Conservation (phyloP, 1,140 invertebrate species). For the Drosophila arizonae region DNA sequence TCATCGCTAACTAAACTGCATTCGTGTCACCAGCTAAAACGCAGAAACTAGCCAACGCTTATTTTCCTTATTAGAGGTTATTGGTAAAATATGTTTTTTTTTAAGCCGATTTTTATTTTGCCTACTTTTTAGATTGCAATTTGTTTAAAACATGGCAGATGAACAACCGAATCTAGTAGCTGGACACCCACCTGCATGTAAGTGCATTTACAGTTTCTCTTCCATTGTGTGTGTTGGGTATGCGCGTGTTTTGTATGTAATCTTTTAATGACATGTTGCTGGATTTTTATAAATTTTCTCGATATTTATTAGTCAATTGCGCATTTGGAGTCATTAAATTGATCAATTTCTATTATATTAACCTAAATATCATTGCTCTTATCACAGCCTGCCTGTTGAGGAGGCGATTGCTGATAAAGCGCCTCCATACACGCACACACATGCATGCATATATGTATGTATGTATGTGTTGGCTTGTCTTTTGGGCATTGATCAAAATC, state of each 20-base stretch:
- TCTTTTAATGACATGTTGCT: slow-evolving; percentile 28
- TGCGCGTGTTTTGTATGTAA: neutral
- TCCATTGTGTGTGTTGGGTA: slow-evolving; percentile 10
- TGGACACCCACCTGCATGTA: slow-evolving; percentile 94
- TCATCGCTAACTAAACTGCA: slow-evolving; percentile 41
- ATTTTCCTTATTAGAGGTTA: slow-evolving; percentile 24
- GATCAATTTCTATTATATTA: slow-evolving; percentile 32
- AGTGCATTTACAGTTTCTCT: slow-evolving; percentile 50
- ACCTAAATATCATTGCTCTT: slow-evolving; percentile 38
- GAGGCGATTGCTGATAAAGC: slow-evolving; percentile 51
- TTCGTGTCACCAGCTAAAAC: slow-evolving; percentile 51
- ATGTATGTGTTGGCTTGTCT: slow-evolving; percentile 27
- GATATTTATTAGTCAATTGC: slow-evolving; percentile 70
- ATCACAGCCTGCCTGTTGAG: slow-evolving; percentile 54
- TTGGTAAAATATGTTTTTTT: neutral
- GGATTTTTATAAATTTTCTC: slow-evolving; percentile 86
- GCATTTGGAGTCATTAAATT: slow-evolving; percentile 29
- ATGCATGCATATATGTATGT: neutral
- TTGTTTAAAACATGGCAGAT: slow-evolving; percentile 77
- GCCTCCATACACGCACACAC: neutral
- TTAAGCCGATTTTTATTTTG: neutral
- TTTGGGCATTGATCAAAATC: slow-evolving; percentile 29
- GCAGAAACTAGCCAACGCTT: slow-evolving; percentile 16
- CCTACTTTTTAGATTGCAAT: slow-evolving; percentile 16
- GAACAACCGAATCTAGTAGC: slow-evolving; percentile 88